Evolutionary conservation across 2,888 invertebrate species (phyloP), one percentile per base, ranked within the genome.

Genomic region (Mycalesis mineus): DNA sequence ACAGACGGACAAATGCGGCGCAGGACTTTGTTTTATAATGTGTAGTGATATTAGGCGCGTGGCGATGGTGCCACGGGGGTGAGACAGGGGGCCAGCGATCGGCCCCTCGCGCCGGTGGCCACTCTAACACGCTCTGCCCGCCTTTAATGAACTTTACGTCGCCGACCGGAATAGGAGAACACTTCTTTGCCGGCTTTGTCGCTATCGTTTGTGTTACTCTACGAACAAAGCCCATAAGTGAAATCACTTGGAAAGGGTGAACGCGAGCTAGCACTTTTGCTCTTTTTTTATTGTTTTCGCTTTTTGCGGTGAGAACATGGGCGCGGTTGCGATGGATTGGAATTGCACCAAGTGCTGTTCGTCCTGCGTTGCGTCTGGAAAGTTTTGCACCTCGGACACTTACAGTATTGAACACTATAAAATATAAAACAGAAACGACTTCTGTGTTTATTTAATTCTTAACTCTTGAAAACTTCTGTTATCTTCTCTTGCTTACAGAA

Each of bases 61-160:
- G 72, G 66, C 58, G 48, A 61, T 45, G 31, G 14, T 14, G 17
- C 44, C 29, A 55, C 57, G 66, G 65, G 62, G 49, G 58, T 52
- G 60, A 56, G 63, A 52, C 31, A 64, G 63, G 69, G 69, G 61
- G 69, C 68, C n/a, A 68, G 71, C 73, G 72, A 75, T 74, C 74
- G 75, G 69, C 77, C 78, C 78, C 84, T 74, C 73, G 64, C 76
- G 75, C 73, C 74, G 72, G 74, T 80, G 71, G 75, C 79, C 86
- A 83, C 87, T 84, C 83, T 74, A 82, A 85, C 88, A 88, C 88
- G 88, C 84, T 78, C 80, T 75, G 80, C 78, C 74, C 79, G 82
- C 84, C 85, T 87, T 84, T 88, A 88, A 88, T 87, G 87, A 88
- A 88, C 88, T 88, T 87, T 88, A 82, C 83, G 85, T 85, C 84